Base-by-base conservation (phyloP, 1,140 invertebrate species). In the Scylla paramamosain region DNA sequence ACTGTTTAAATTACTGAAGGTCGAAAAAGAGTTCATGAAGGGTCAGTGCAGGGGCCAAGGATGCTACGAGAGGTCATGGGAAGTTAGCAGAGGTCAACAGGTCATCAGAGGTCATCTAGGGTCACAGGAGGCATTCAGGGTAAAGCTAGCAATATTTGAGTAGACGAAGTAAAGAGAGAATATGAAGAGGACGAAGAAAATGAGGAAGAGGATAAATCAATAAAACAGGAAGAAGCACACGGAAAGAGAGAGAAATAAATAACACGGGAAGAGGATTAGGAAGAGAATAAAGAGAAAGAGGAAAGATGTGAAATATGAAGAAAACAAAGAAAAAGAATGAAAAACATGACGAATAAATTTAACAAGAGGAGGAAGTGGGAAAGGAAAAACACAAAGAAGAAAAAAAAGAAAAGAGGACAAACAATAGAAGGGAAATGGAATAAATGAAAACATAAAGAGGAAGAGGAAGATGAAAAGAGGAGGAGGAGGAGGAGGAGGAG, bases 161-260 rank as follows among this genome's bases (percentile, higher is more conserved):
- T 8, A 59, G 52, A 59, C 52, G 0, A 59, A 4, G 52, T 12
- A 12, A 59, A 3, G 10, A 12, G 10, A 59, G 52, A 59, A 59
- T 12, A 59, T 59, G 52, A 88, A 28, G 32, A 88, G 29, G 86
- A 88, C n/a, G 29, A 88, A 29, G 86, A 88, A 28, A 28, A 87
- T 8, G 84, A 32, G 86, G 31, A 88, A 28, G 86, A 46, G 86
- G 12, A 7, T 12, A 39, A n/a, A n/a, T 31, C 14, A 12, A 39
- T 12, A 16, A n/a, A 31, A 39, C 12, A 31, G 83, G 28, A n/a
- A 39, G 28, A n/a, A 39, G 12, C 10, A 14, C 1, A 86, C 6
- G n/a, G 12, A n/a, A 14, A 86, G 83, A 39, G 83, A 7, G 28
- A 86, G n/a, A 39, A 31, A 14, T 31, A 86, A 29, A 39, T 1